Base-by-base conservation (phyloP, 2,888 invertebrate species). In the Entomobrya proxima region DNA sequence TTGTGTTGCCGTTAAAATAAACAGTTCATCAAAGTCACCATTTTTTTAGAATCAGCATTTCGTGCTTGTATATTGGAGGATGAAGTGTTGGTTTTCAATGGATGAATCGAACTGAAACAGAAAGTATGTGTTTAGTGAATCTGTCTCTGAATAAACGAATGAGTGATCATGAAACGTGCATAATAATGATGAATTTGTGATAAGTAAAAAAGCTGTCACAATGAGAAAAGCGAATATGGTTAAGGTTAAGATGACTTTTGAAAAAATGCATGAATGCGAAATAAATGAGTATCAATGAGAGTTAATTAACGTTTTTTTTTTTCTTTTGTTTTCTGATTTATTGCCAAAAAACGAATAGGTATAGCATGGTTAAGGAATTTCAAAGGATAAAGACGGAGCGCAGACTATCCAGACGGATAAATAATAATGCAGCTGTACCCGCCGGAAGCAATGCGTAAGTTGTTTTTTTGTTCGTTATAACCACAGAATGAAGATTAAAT, bases 281-380 rank as follows among this genome's bases (percentile, higher is more conserved):
- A n/a, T n/a, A n/a, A 64, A 67, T 67, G 6, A 21, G n/a, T 21
- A n/a, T n/a, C n/a, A n/a, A n/a, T 15, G 32, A 61, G 40, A 24
- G 21, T 67, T 50, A 52, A 52, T 74, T 74, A 52, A 21, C 55
- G 44, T n/a, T 67, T 80, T 35, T 27, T 80, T 50, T 13, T 37
- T 35, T 64, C n/a, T 7, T 47, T 44, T 85, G 15, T 1, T 35
- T 47, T 74, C 37, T 79, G 55, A 18, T 83, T 61, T 40, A 35
- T 64, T 77, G 30, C 35, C 35, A 40, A 67, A 18, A 37, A 11
- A 15, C n/a, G n/a, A 44, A 50, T 76, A 90, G 90, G 85, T 90
- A 90, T 84, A 90, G 90, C 81, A 90, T 90, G 90, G 90, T 90
- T 58, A 90, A 90, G 80, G 90, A 90, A 88, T 90, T 90, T 75